A percentile compares a stretch with the other conserved stretches of the same genome.
phyloP scores from a whole-genome alignment of 2,888 invertebrate genomes.

The Andrena fulva region DNA sequence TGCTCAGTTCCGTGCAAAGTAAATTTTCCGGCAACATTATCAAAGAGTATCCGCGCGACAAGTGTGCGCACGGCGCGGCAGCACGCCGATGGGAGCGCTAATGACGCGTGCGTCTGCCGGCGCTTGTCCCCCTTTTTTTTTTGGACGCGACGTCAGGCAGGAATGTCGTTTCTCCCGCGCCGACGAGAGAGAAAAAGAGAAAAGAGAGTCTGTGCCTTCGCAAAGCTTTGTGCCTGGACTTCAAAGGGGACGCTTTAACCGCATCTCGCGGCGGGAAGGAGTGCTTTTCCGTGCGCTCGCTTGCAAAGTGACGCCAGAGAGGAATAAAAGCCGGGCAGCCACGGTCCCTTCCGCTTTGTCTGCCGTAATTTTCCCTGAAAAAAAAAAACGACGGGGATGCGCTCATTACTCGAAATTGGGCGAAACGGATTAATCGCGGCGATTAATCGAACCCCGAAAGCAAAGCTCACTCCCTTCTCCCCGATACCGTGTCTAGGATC shows the following conservation, averaged over 20 bases:
- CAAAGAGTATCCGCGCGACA: too few species aligned
- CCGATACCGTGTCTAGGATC: too few species aligned
- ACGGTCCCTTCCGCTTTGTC: neutral
- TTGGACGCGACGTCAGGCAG: neutral
- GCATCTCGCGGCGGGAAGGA: slow-evolving; percentile 47
- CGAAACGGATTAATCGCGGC: neutral
- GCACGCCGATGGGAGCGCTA: too few species aligned
- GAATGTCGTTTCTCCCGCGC: slow-evolving; percentile 6
- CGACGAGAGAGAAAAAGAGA: neutral
- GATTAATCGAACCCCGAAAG: too few species aligned
- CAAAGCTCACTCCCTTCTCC: too few species aligned
- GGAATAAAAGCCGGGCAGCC: slow-evolving; percentile 45
- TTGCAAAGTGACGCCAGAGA: slow-evolving; percentile 41
- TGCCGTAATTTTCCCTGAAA: slow-evolving; percentile 15
- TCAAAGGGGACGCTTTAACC: slow-evolving; percentile 53
- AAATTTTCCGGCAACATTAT: too few species aligned
- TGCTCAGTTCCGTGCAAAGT: neutral
- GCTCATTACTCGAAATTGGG: slow-evolving; percentile 21
- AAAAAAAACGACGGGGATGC: slow-evolving; percentile 11
- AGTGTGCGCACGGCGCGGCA: too few species aligned
- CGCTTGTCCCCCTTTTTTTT: slow-evolving; percentile 1
- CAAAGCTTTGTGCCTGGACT: slow-evolving; percentile 47
- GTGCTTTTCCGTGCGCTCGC: slow-evolving; percentile 26
- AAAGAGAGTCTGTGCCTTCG: slow-evolving; percentile 7
- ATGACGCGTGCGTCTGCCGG: too few species aligned